A percentile compares a stretch with the other conserved stretches of the same genome.
Evolutionary conservation across 2,888 invertebrate species (phyloP).

Genomic region (Pachliopta kotzebuea): DNA sequence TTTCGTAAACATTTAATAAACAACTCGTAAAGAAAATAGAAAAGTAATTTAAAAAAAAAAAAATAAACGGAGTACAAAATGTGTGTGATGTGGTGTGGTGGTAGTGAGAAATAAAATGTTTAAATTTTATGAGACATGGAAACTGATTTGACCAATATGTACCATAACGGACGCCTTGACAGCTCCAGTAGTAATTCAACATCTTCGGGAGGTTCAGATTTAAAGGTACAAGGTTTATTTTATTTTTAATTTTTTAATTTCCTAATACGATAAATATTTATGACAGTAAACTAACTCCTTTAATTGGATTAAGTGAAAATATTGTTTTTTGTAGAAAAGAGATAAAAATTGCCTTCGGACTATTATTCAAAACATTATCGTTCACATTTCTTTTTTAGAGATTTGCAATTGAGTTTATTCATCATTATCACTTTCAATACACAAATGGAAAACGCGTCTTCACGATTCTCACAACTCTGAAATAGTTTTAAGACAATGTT

Average conservation of each 20-base stretch:
- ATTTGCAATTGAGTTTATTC: background rate
- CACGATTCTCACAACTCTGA: too few relatives aligned
- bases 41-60: background rate
- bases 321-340: background rate
- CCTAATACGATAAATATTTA: too few relatives aligned
- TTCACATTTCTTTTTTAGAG: background rate
- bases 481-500: slow-evolving; percentile 21
- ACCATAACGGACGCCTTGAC: slow-evolving; percentile 55
- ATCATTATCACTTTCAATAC: too few relatives aligned
- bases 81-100: slow-evolving; percentile 11
- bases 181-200: slow-evolving; percentile 62
- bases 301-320: background rate
- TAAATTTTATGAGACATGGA: background rate
- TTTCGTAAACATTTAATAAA: too few relatives aligned
- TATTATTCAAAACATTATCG: background rate
- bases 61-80: background rate
- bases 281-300: background rate
- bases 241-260: too few relatives aligned
- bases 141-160: slow-evolving; percentile 35
- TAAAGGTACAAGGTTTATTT: slow-evolving; percentile 50
- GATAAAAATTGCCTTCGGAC: background rate
- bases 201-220: slow-evolving; percentile 67
- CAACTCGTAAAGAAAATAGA: background rate
- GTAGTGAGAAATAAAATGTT: slow-evolving; percentile 11
- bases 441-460: background rate